Evolutionary conservation across 2,113 vertebrate genomes (phyloP).

Genomic region (Pelusios castaneus): DNA sequence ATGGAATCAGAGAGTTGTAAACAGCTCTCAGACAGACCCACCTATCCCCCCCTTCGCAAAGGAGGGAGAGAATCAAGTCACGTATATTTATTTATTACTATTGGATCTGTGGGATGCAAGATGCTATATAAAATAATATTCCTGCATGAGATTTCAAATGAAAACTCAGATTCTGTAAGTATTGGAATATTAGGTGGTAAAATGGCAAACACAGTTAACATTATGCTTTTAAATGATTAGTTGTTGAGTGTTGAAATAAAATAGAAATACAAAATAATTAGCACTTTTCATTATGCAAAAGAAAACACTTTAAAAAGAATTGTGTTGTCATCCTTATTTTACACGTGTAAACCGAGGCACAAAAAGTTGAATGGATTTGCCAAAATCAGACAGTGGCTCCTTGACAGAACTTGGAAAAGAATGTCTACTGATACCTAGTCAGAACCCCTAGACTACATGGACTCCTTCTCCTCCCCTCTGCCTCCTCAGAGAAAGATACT

Average conservation of each 20-base stretch:
- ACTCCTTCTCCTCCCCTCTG: neutral
- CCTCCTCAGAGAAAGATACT: neutral
- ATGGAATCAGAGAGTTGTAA: neutral
- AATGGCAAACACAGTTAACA: neutral
- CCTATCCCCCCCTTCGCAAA: neutral
- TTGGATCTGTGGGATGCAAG: neutral
- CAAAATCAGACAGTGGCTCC: neutral
- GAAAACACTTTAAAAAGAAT: neutral
- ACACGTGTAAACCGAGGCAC: neutral
- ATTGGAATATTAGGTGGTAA: neutral
- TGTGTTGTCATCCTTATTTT: neutral
- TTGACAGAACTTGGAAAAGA: neutral
- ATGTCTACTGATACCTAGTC: neutral
- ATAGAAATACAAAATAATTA: neutral
- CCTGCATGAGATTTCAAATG: neutral
- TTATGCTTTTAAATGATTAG: neutral
- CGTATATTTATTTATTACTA: neutral
- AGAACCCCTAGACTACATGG: neutral
- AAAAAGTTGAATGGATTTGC: neutral
- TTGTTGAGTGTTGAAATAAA: neutral
- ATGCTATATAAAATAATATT: neutral
- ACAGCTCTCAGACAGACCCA: neutral
- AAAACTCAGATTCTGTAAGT: neutral
- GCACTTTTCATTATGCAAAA: neutral
- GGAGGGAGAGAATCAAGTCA: neutral